A percentile compares a stretch with the other conserved stretches of the same genome.
phyloP scores from a whole-genome alignment of 1,140 invertebrate species.

The Acyrthosiphon pisum region DNA sequence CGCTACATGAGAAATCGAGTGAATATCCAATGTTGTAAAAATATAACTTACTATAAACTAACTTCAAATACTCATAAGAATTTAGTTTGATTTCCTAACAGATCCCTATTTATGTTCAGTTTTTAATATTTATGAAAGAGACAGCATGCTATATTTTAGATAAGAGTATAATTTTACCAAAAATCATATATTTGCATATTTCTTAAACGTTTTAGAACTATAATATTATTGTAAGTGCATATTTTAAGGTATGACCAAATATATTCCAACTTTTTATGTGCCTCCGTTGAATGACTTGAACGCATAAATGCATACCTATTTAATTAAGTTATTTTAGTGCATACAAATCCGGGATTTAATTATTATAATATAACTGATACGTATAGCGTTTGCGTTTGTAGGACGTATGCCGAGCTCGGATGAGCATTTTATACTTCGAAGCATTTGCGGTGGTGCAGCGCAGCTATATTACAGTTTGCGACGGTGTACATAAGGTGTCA shows the following conservation, averaged over 20 bases:
- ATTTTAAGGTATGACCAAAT: too few relatives aligned
- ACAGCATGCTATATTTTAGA: neutral
- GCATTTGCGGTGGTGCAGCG: neutral
- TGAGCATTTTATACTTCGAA: neutral
- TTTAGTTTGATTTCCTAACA: too few relatives aligned
- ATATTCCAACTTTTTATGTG: too few relatives aligned
- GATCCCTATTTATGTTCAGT: neutral
- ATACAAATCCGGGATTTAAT: neutral
- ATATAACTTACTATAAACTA: too few relatives aligned
- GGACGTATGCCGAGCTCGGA: neutral
- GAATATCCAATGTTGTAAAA: too few relatives aligned
- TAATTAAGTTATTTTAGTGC: neutral
- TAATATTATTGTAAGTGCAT: too few relatives aligned
- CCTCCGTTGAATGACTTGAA: too few relatives aligned
- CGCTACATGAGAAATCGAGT: too few relatives aligned
- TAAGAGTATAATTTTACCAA: neutral
- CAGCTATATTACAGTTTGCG: neutral
- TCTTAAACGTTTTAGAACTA: neutral
- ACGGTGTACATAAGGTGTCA: neutral
- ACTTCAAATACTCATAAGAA: too few relatives aligned
- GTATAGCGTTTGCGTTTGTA: neutral
- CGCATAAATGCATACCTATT: neutral
- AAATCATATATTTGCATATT: neutral
- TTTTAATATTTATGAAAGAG: neutral
- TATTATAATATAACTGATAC: neutral